These are phyloP conservation scores for Ginglymostoma cirratum DNA, from an alignment of 2,113 vertebrate species.

Conservation along the genomic window DNA sequence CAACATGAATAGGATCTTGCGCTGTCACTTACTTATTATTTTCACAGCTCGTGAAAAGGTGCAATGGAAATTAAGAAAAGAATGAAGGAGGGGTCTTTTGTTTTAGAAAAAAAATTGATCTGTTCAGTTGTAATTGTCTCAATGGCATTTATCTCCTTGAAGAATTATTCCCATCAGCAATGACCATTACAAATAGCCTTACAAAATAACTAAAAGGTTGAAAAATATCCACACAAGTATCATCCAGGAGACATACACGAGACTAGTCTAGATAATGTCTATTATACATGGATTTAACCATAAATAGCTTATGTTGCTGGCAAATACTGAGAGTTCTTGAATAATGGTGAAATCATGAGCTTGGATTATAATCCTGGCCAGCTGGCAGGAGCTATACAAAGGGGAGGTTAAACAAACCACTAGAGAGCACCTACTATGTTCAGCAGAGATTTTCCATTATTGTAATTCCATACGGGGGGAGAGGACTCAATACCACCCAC, in stretches of 20 bases:
- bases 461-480: neutral
- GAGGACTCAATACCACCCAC: neutral
- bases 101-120: neutral
- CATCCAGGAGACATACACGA: neutral
- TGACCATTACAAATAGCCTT: neutral
- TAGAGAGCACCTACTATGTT: neutral
- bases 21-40: neutral
- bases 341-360: neutral
- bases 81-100: neutral
- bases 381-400: neutral
- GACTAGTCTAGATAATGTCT: neutral
- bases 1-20: constrained; percentile 18
- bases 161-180: neutral
- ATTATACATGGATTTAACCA: neutral
- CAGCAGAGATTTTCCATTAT: neutral
- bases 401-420: neutral
- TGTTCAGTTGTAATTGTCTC: neutral
- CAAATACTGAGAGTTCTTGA: neutral
- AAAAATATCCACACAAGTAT: constrained; percentile 12
- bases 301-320: neutral
- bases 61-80: neutral
- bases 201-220: neutral
- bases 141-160: neutral
- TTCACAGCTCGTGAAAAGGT: neutral
- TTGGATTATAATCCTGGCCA: neutral